Evolutionary conservation across 2,113 vertebrate species (phyloP).

Genomic region (Pagrus major): DNA sequence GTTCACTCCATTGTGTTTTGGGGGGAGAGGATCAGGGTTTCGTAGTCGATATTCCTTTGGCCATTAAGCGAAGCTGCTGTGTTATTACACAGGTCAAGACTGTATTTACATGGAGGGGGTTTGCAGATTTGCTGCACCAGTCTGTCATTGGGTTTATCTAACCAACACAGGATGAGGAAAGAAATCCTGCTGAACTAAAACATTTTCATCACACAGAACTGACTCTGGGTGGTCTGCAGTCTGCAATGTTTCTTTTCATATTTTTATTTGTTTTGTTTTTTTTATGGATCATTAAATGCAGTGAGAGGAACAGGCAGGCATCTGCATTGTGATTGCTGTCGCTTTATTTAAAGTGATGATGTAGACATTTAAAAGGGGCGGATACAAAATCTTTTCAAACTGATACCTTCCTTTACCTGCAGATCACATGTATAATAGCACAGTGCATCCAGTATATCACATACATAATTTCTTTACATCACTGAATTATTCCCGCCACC

Average conservation of each 20-base stretch:
- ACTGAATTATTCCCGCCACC: conserved; percentile 53
- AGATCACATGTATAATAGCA: neutral
- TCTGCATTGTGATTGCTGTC: neutral
- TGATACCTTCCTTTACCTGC: neutral
- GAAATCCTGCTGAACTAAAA: conserved; percentile 2
- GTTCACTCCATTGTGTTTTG: conserved; percentile 61
- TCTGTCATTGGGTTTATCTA: neutral
- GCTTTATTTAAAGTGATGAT: conserved; percentile 17
- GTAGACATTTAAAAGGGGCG: neutral
- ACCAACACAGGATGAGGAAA: neutral
- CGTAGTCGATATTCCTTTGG: conserved; percentile 45
- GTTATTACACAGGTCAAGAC: conserved; percentile 50
- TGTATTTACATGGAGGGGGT: conserved; percentile 1
- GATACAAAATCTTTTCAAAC: neutral
- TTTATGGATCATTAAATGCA: neutral
- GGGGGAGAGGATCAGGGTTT: conserved; percentile 37
- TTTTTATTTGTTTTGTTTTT: neutral
- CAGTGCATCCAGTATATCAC: conserved; percentile 4
- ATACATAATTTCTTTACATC: conserved; percentile 30
- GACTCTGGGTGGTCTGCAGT: neutral
- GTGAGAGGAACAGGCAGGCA: neutral
- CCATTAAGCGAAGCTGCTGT: conserved; percentile 31
- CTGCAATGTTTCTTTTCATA: neutral
- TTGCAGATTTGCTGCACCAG: conserved; percentile 11
- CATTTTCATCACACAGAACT: neutral